phyloP scores from a whole-genome alignment of 2,888 invertebrate genomes.

The Hypena proboscidalis region DNA sequence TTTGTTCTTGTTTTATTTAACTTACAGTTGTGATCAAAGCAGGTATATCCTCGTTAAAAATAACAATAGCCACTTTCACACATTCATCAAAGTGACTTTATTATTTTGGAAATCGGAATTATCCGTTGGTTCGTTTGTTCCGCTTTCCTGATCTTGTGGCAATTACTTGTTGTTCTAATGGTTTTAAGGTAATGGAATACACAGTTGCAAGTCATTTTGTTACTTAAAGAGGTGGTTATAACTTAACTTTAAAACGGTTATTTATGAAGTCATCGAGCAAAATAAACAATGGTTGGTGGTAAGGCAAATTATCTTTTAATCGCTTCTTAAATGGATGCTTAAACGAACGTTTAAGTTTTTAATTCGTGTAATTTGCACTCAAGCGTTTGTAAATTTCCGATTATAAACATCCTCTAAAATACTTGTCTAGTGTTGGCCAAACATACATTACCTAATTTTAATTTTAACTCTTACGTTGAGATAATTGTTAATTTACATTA shows the following conservation, averaged over 20 bases:
- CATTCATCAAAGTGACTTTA: conserved; percentile 17
- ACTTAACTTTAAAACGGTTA: background rate
- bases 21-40: too few species aligned
- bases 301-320: background rate
- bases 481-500: too few species aligned
- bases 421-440: too few species aligned
- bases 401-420: too few species aligned
- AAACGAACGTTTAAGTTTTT: too few species aligned
- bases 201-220: conserved; percentile 20
- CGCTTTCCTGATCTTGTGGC: conserved; percentile 65
- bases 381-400: too few species aligned
- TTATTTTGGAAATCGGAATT: conserved; percentile 47
- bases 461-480: too few species aligned
- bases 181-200: conserved; percentile 23
- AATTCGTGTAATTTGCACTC: too few species aligned
- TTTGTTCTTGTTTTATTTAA: too few species aligned
- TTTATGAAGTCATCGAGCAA: background rate
- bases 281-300: background rate
- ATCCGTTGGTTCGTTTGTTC: conserved; percentile 57
- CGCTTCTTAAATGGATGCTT: too few species aligned
- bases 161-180: conserved; percentile 47
- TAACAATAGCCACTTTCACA: conserved; percentile 39
- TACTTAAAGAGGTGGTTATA: background rate
- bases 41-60: conserved; percentile 16
- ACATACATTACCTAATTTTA: too few species aligned